Percentiles rank a stretch among this genome's conserved stretches.
phyloP scores from a whole-genome alignment of 1,140 invertebrate genomes.

The Psilanteris sp. region DNA sequence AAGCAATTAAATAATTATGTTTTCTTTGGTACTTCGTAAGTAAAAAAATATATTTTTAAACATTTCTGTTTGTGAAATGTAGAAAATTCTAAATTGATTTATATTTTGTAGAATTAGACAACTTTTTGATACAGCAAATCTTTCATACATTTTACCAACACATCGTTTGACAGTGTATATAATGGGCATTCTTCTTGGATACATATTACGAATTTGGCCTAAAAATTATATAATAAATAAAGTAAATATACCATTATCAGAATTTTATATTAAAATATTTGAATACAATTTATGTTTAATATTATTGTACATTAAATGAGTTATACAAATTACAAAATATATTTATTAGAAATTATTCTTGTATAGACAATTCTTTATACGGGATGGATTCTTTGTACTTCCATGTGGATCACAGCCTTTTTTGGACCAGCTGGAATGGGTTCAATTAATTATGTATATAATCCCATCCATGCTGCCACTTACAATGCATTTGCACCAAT shows the following conservation, averaged over 20 bases:
- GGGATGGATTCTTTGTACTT: slow-evolving; percentile 81
- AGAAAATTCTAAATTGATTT: not conserved
- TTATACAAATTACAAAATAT: slow-evolving; percentile 5
- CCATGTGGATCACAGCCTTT: slow-evolving; percentile 81
- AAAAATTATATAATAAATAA: slow-evolving; percentile 76
- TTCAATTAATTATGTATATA: slow-evolving; percentile 83
- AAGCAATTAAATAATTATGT: slow-evolving; percentile 86
- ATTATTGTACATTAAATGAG: not conserved
- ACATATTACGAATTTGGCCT: slow-evolving; percentile 80
- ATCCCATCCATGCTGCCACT: slow-evolving; percentile 83
- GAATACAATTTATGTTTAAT: too few relatives aligned
- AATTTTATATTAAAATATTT: not conserved
- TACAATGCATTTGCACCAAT: slow-evolving; percentile 87
- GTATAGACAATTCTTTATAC: slow-evolving; percentile 80
- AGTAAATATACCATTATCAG: slow-evolving; percentile 60
- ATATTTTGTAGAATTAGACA: slow-evolving; percentile 81
- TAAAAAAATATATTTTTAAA: too few relatives aligned
- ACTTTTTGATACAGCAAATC: slow-evolving; percentile 84
- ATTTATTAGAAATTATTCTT: too few relatives aligned
- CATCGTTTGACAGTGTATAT: slow-evolving; percentile 86
- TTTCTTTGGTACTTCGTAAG: slow-evolving; percentile 87
- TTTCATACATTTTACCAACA: slow-evolving; percentile 85
- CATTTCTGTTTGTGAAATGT: too few relatives aligned
- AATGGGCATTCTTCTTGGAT: slow-evolving; percentile 84
- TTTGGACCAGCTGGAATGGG: slow-evolving; percentile 85